Conservation (phyloP, 2,113 vertebrate genomes). For the Delphinus delphis region DNA sequence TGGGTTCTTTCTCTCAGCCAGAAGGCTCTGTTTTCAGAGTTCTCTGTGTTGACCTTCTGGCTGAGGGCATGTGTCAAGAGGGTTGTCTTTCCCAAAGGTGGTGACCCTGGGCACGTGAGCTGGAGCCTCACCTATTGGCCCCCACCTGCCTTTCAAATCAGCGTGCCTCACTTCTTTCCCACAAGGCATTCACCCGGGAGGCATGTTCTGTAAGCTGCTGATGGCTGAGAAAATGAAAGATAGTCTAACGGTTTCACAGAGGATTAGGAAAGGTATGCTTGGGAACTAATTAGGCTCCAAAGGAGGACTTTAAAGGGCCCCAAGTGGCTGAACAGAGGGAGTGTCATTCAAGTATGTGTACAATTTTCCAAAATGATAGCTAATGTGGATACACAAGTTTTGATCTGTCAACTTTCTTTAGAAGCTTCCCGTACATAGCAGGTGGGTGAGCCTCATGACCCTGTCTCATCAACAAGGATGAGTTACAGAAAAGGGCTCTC, state of each 20-base stretch:
- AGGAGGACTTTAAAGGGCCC: not conserved
- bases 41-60: conserved; percentile 81
- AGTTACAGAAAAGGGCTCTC: conserved; percentile 52
- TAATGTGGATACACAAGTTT: not conserved
- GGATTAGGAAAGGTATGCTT: not conserved
- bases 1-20: conserved; percentile 79
- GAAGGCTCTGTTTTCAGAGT: conserved; percentile 75
- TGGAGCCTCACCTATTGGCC: conserved; percentile 59
- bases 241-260: not conserved
- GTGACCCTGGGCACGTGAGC: conserved; percentile 75
- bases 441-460: conserved; percentile 43
- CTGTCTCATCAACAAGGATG: conserved; percentile 52
- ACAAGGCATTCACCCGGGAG: conserved; percentile 52
- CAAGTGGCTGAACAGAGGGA: not conserved
- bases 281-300: not conserved
- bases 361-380: not conserved
- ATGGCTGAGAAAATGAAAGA: not conserved
- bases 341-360: not conserved
- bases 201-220: not conserved
- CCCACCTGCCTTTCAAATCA: conserved; percentile 74
- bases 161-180: conserved; percentile 60
- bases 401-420: not conserved
- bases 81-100: conserved; percentile 73
- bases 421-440: conserved; percentile 1
- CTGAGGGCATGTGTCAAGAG: conserved; percentile 77